Conservation (phyloP, 2,113 vertebrate genomes). For the Morone saxatilis region DNA sequence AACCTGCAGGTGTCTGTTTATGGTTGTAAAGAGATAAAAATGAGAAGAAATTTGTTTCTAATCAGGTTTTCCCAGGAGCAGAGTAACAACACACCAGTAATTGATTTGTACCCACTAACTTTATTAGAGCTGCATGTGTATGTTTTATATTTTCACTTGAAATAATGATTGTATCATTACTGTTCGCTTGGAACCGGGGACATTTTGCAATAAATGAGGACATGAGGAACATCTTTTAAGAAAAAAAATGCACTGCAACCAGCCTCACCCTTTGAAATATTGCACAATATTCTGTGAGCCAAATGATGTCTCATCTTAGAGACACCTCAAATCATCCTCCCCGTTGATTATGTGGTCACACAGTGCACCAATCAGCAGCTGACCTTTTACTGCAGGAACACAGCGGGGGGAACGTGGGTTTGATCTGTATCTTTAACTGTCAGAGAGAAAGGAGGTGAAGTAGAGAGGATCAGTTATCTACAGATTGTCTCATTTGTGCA, state of each 20-base stretch:
- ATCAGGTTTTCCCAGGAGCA: neutral
- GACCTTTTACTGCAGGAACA: constrained; percentile 62
- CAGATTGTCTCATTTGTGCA: constrained; percentile 44
- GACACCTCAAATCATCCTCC: constrained; percentile 40
- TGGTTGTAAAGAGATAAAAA: neutral
- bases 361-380: constrained; percentile 53
- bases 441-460: constrained; percentile 10
- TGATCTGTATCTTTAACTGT: constrained; percentile 40
- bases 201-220: neutral
- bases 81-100: neutral
- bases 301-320: constrained; percentile 46
- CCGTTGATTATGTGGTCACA: constrained; percentile 62
- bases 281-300: constrained; percentile 15
- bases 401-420: constrained; percentile 28
- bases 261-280: constrained; percentile 26
- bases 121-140: neutral
- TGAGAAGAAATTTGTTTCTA: neutral
- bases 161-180: neutral
- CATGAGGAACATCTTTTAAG: neutral
- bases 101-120: neutral
- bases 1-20: neutral
- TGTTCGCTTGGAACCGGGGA: neutral
- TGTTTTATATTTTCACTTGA: neutral
- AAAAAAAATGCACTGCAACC: neutral
- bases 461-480: neutral